Conservation (phyloP, 2,113 vertebrate genomes). For the Tetraodon nigroviridis region DNA sequence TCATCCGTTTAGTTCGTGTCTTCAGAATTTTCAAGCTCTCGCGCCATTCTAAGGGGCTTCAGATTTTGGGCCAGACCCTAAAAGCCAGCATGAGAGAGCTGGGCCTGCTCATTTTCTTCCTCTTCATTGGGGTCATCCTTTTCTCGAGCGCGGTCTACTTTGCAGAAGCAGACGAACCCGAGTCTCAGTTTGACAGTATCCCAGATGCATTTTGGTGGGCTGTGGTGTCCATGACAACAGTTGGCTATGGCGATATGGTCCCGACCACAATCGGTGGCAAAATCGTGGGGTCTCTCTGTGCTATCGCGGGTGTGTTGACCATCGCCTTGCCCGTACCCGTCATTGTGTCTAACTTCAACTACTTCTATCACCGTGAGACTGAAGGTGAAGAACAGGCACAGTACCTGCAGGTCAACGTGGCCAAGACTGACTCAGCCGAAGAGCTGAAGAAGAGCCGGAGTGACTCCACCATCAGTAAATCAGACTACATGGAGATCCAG, state of each 20-base stretch:
- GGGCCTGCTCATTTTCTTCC: constrained; percentile 96
- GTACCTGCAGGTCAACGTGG: constrained; percentile 90
- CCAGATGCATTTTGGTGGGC: constrained; percentile 99
- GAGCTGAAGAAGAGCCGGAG: constrained; percentile 98
- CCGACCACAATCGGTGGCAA: constrained; percentile 97
- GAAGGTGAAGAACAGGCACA: constrained; percentile 98
- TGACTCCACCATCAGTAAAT: constrained; percentile 96
- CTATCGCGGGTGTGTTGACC: constrained; percentile 95
- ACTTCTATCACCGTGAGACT: constrained; percentile 99
- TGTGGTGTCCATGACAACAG: constrained; percentile 98
- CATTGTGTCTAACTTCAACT: constrained; percentile 99
- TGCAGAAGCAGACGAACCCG: constrained; percentile 92
- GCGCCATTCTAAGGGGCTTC: constrained; percentile 94
- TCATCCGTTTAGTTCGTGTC: constrained; percentile 93
- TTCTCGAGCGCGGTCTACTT: constrained; percentile 99
- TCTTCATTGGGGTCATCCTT: constrained; percentile 98
- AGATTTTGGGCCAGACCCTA: constrained; percentile 94
- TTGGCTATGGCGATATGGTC: constrained; percentile 98
- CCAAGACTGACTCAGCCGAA: constrained; percentile 90
- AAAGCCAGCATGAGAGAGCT: constrained; percentile 97
- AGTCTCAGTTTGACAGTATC: constrained; percentile 96
- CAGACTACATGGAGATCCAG: constrained; percentile 98
- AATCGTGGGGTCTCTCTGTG: constrained; percentile 96
- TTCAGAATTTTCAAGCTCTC: constrained; percentile 98
- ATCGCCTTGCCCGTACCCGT: constrained; percentile 98